Evolutionary conservation across 1,140 invertebrate species (phyloP).

Genomic region (Drosophila sturtevanti): DNA sequence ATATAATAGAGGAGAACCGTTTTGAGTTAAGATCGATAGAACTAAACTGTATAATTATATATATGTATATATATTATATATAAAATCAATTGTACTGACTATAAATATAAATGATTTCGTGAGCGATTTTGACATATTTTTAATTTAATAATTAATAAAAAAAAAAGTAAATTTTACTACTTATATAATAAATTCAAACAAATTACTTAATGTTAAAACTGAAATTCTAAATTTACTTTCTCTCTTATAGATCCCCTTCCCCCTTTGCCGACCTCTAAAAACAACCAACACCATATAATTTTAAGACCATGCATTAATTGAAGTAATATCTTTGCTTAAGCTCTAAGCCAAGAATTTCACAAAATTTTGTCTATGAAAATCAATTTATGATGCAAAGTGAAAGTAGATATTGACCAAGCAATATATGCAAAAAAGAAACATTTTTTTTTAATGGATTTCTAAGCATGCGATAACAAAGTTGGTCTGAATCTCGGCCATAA

Average conservation of each 20-base stretch:
- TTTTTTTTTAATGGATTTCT: constrained; percentile 40
- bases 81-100: too few relatives aligned
- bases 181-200: too few relatives aligned
- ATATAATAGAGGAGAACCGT: too few relatives aligned
- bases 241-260: neutral
- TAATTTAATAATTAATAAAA: too few relatives aligned
- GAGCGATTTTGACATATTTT: too few relatives aligned
- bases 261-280: neutral
- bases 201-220: too few relatives aligned
- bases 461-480: constrained; percentile 41
- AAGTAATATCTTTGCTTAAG: neutral
- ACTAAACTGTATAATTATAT: too few relatives aligned
- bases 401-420: neutral
- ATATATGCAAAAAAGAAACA: constrained; percentile 32
- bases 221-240: neutral
- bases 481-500: constrained; percentile 35
- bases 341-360: neutral
- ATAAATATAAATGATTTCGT: too few relatives aligned
- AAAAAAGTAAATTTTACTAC: too few relatives aligned
- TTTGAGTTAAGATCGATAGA: too few relatives aligned
- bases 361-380: neutral
- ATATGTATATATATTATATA: too few relatives aligned
- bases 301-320: neutral
- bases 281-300: neutral
- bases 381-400: neutral